Base-by-base conservation (phyloP, 2,888 invertebrate genomes). In the Nycteola revayana region DNA sequence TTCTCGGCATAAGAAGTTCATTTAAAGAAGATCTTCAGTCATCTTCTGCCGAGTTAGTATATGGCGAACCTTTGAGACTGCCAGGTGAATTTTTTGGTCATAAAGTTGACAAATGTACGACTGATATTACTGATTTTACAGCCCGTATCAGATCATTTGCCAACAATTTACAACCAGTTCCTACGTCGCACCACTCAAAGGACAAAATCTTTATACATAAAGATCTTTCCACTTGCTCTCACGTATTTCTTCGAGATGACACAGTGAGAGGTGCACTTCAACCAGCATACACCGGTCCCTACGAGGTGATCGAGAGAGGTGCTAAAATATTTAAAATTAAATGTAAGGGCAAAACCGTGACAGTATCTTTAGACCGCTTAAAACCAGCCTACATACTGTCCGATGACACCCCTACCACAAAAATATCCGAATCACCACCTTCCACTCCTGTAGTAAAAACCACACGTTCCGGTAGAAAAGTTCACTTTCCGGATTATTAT, bases 271-370 rank as follows among this genome's bases (percentile, higher is more conserved):
- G 53, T 2, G 11, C 58, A 1, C 30, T 64, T 0, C 41, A 58
- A 23, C 54, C 64, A 0, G 42, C 61, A 0, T 64, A 62, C 26
- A 35, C 58, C 0, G 61, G 61, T 1, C 66, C 63, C 4, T 36
- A 64, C 14, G 22, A 44, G 21, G 57, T 62, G 0, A 1, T 62
- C 1, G 25, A 35, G 14, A 31, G 54, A 28, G 38, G 41, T 0
- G 50, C 36, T 2, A 64, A 60, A 35, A 23, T 32, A 1, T 55
- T 51, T 11, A 59, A 46, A 17, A 31, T 64, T 1, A 2, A 27
- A 5, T n/a, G 47, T 0, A 49, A 51, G 3, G 25, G 37, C 1
- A 27, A 22, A 22, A 4, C 4, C 4, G 22, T 18, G 1, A 21
- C 21, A 1, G 35, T 25, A 7, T 14, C 9, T 1, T 10, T 35